Evolutionary conservation across 2,113 vertebrate genomes (phyloP), one percentile per base, ranked within the genome.

Genomic region (Leptocoma aspasia): DNA sequence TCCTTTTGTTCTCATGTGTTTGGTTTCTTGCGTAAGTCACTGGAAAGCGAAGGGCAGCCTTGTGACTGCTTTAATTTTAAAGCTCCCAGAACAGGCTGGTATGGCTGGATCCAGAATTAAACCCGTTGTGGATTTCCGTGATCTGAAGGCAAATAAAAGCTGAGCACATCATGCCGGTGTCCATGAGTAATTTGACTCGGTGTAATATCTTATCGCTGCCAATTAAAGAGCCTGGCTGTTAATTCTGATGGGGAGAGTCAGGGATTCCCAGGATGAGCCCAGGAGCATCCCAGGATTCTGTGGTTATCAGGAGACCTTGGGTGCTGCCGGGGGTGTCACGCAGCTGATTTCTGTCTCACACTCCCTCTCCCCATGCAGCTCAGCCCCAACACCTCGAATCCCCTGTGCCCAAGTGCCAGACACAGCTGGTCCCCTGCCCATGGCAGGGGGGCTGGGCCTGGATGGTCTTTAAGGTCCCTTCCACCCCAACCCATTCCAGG

Each of bases 1-100:
- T 81, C 79, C 92, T 82, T 92, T 82, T 94, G 70, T 88, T 96
- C 78, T 76, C 57, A 0, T 26, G 83, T 35, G 50, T 93, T 78
- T 60, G 61, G 61, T 50, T 90, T 85, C 89, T 90, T 81, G 45
- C 64, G 31, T 82, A 95, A 92, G 92, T 79, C 80, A 33, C 92
- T 82, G 94, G 94, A 89, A 95, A 92, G 47, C n/a, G 60, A 83
- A 85, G 79, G 84, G 41, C 78, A 92, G 94, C 80, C 92, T 95
- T 84, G 77, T 71, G 83, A 77, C 76, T 61, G 84, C 78, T 96
- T 97, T 86, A 69, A 86, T 96, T 95, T 96, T 73, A 81, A 82
- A 57, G 61, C 71, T 82, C 59, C 72, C 52, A 15, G 39, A 64
- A 47, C 49, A 35, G 64, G 27, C 68, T 57, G 60, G 33, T 44